phyloP scores from a whole-genome alignment of 92 coral and sea anemone genomes.

The Epizoanthus rinbou region DNA sequence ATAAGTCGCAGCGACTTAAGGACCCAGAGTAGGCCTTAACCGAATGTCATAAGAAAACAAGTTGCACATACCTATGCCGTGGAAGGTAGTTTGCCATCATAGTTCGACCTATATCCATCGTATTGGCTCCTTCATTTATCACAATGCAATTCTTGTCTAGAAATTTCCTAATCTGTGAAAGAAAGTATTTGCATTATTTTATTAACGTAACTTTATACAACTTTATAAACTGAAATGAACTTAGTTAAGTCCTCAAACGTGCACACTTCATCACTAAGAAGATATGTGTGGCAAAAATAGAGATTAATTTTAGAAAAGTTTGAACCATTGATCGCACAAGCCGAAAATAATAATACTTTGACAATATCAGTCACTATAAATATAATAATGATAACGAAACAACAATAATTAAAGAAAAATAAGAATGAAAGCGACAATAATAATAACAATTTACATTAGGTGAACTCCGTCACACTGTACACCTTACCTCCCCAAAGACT shows the following conservation, averaged over 20 bases:
- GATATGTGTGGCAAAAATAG: no score
- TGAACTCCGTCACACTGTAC: no score
- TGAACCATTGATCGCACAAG: no score
- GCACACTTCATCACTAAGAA: no score
- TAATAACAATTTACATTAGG: no score
- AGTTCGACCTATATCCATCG: conserved; percentile 97
- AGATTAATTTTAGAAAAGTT: no score
- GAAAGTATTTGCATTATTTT: background rate
- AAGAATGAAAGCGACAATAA: background rate
- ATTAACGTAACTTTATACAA: no score
- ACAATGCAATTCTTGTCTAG: conserved; percentile 77
- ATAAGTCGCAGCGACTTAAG: no score
- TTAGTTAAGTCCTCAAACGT: background rate
- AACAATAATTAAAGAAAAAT: background rate
- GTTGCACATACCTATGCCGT: conserved; percentile 63
- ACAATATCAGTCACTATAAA: background rate
- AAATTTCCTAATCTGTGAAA: conserved; percentile 67
- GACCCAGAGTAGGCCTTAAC: no score
- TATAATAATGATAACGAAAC: background rate
- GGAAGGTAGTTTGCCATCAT: conserved; percentile 85
- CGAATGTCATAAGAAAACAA: no score
- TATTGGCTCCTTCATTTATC: conserved; percentile 94
- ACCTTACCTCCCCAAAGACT: conserved; percentile 86
- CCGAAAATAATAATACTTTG: background rate
- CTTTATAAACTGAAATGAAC: background rate